Evolutionary conservation across 2,888 invertebrate genomes (phyloP), one percentile per base, ranked within the genome.

Genomic region (Lasioglossum morio): DNA sequence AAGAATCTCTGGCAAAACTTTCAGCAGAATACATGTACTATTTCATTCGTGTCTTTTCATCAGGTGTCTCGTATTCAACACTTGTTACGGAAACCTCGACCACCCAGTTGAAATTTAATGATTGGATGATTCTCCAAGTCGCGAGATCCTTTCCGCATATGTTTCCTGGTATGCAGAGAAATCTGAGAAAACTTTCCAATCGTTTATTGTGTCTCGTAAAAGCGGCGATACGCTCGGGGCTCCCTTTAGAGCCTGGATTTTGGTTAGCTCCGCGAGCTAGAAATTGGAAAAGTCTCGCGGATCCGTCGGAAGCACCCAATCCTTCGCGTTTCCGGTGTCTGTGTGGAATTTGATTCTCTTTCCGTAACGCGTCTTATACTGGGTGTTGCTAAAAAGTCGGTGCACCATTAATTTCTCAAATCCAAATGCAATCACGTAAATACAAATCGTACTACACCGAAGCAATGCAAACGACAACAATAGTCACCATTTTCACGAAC

Each of bases 171-270:
- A n/a, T 14, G 37, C 70, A 37, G n/a, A 70, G 37, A 69, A 37
- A 69, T 69, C 70, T 37, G 4, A 40, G n/a, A 70, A 63, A 70
- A 70, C 70, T 70, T 70, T n/a, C 23, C 5, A 14, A 70, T 70
- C 70, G 4, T 70, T 70, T 40, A 12, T 70, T 2, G 70, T 14
- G 14, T 40, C 37, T 69, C 40, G 70, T 40, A 40, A 70, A 70
- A 70, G 40, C 40, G 40, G 12, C n/a, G 70, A 37, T 40, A n/a
- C 70, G 70, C n/a, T 70, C 70, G 40, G 12, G 40, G n/a, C n/a
- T 70, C 40, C 40, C n/a, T 70, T 40, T 70, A n/a, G 12, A 70
- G 40, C n/a, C 37, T 0, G 40, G 70, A 70, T 70, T 70, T 40
- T 70, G 37, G 70, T 70, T 40, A 70, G 70, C 40, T 70, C 0